Evolutionary conservation across 37 sponge, comb jelly and placozoan genomes (phyloP), one percentile per base, ranked within the genome.

Genomic region (Halisarca cf. caerulea): DNA sequence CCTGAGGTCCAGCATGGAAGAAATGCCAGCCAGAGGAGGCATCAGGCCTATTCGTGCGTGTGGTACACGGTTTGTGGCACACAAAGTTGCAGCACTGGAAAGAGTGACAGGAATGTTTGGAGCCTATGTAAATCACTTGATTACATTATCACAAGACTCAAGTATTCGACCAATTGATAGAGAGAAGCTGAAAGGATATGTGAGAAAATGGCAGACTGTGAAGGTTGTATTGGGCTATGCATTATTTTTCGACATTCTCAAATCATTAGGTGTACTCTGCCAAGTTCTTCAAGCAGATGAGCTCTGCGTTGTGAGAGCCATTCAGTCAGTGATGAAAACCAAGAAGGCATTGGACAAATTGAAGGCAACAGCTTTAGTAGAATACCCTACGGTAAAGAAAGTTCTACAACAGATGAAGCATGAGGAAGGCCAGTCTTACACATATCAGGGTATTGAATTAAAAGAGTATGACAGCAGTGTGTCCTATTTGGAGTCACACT

Each of bases 141-240:
- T 34, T 37, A 41, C 81, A 2, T 79, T 92, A 43, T 81, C 36
- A 36, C 87, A 92, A 23, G 87, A 89, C 35, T 72, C 87, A 23
- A 38, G 42, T n/a, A 62, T 80, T 34, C 82, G 85, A 61, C 30
- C 88, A 27, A 69, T 33, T 51, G 94, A 92, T 82, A 89, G 66
- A 21, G 70, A 66, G 74, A 85, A 80, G 73, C 79, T 89, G 36
- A 79, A 83, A 34, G 90, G 84, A 27, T 90, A 90, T 72, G 82
- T 88, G 15, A 64, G 53, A 68, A 53, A 86, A 58, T 90, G 94
- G 91, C 23, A 75, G 60, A 61, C 82, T 23, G 17, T n/a, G 38
- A 87, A 85, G 57, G 64, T 94, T 20, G 40, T 94, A 18, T 38
- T 90, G 30, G 94, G 86, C 7, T 94, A 83, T 89, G 94, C 94